A percentile compares a stretch with the other conserved stretches of the same genome.
These are phyloP conservation scores for Battus philenor DNA, from an alignment of 1,140 invertebrate genomes.

Conservation along the genomic window DNA sequence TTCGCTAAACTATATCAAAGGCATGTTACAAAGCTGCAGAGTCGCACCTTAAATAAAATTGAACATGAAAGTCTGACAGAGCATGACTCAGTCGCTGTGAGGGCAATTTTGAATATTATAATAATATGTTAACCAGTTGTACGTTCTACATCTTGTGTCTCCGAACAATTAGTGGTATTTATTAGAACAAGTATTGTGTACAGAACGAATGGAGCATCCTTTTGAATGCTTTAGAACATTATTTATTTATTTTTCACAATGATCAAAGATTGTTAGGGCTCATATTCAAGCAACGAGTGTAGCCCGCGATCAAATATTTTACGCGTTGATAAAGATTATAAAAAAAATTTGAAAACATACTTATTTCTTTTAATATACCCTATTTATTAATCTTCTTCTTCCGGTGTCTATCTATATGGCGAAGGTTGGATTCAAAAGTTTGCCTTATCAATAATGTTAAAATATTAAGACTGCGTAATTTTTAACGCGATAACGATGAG, in stretches of 20 bases:
- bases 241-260: constrained; percentile 11
- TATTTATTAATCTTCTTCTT: no score
- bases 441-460: no score
- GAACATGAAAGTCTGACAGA: constrained; percentile 48
- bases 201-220: constrained; percentile 21
- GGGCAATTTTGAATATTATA: constrained; percentile 72
- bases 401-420: no score
- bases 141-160: constrained; percentile 42
- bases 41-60: constrained; percentile 47
- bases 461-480: no score
- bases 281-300: no score
- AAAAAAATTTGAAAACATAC: no score
- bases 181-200: constrained; percentile 57
- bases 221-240: constrained; percentile 19
- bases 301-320: no score
- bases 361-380: no score
- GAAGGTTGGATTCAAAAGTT: no score
- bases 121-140: constrained; percentile 72
- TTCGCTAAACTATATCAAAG: constrained; percentile 1
- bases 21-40: constrained; percentile 13
- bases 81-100: constrained; percentile 67
- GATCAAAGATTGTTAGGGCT: constrained; percentile 1
- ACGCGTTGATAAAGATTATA: no score
- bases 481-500: no score
- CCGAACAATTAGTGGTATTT: constrained; percentile 66